A percentile compares a stretch with the other conserved stretches of the same genome.
Evolutionary conservation across 2,113 vertebrate genomes (phyloP).

Genomic region (Lasiurus cinereus): DNA sequence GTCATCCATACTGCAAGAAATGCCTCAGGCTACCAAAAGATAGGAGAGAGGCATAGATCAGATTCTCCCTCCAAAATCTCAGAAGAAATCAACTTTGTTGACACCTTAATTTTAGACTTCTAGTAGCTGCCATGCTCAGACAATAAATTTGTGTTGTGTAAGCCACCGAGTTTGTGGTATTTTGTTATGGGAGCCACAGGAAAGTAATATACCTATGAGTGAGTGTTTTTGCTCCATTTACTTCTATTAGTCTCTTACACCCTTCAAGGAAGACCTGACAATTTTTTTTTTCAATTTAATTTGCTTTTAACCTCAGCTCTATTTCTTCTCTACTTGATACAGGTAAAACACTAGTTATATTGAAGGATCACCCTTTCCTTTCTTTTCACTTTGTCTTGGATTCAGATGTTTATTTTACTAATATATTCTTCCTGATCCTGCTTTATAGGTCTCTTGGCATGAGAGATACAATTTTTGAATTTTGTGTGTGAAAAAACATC

Average conservation of each 20-base stretch:
- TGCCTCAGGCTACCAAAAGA: not conserved
- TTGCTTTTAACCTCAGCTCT: not conserved
- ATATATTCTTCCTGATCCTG: not conserved
- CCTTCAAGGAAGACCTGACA: not conserved
- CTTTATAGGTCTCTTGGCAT: not conserved
- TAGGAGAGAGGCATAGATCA: not conserved
- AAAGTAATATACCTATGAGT: not conserved
- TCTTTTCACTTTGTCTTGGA: not conserved
- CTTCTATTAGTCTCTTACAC: not conserved
- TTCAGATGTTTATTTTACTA: slow-evolving; percentile 2
- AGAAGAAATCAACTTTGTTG: not conserved
- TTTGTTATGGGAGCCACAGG: not conserved
- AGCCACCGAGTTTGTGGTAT: not conserved
- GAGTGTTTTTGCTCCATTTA: not conserved
- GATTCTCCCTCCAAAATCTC: not conserved
- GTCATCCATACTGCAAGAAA: not conserved
- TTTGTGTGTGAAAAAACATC: not conserved
- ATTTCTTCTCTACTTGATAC: not conserved
- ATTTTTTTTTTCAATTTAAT: not conserved
- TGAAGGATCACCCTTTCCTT: not conserved
- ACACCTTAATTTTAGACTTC: slow-evolving; percentile 5
- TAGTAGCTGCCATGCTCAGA: not conserved
- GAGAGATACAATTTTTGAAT: not conserved
- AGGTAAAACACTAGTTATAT: not conserved
- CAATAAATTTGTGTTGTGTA: not conserved